phyloP scores from a whole-genome alignment of 2,113 vertebrate species.

The Eulemur macaco region DNA sequence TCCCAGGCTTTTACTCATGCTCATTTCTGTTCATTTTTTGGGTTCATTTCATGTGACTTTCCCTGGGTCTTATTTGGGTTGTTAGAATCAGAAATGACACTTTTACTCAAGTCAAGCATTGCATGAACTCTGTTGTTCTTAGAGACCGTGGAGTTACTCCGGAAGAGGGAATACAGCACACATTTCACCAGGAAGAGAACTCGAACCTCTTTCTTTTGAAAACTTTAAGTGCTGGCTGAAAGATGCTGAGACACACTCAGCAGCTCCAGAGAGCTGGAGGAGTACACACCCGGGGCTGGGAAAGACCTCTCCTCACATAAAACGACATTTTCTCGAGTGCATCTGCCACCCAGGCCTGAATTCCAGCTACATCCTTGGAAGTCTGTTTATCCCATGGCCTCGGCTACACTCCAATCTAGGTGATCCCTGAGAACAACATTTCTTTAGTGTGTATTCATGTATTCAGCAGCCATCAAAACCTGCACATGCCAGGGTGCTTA shows the following conservation, averaged over 20 bases:
- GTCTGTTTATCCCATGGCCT: neutral
- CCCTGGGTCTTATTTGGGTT: neutral
- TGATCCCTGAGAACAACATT: neutral
- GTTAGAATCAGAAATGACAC: constrained; percentile 28
- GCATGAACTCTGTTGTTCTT: neutral
- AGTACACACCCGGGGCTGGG: neutral
- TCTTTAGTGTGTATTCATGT: neutral
- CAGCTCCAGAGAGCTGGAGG: neutral
- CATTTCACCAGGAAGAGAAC: neutral
- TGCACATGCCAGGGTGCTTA: neutral
- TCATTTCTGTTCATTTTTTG: constrained; percentile 53
- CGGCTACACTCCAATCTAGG: neutral
- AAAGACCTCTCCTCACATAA: neutral
- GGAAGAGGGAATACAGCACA: neutral
- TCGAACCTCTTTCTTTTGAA: neutral
- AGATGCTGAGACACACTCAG: neutral
- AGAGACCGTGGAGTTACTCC: neutral
- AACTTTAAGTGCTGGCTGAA: neutral
- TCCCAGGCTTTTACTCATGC: neutral
- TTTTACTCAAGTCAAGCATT: neutral
- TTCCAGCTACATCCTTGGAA: neutral
- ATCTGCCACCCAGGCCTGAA: neutral
- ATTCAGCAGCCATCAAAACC: neutral
- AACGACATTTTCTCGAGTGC: neutral
- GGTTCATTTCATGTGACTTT: constrained; percentile 39